Base-by-base conservation (phyloP, 2,888 invertebrate species). In the Ferdinandea cuprea region DNA sequence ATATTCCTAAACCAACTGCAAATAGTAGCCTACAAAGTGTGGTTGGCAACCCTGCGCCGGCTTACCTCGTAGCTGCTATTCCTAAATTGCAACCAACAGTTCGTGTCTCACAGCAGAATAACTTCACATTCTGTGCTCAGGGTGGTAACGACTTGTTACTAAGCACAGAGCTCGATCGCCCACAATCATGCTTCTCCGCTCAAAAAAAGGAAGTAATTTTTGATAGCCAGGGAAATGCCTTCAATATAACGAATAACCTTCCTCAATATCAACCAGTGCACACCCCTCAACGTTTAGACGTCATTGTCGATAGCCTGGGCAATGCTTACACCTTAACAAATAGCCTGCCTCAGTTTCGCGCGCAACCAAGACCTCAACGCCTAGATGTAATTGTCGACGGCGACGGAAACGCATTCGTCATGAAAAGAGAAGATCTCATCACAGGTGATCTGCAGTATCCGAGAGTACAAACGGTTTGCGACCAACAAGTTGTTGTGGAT, bases 371-470 rank as follows among this genome's bases (percentile, higher is more conserved):
- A 1, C 40, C 40, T 15, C 40, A 15, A 15, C 40, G 40, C 0
- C 8, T 28, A 0, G 13, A 54, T 13, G 32, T 56, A 1, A 48
- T 30, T 46, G 17, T 50, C 3, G 42, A 66, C 2, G 15, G 48
- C 2, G 8, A 32, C 2, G 40, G 50, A 7, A 74, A 50, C 9
- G n/a, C 21, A 1, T 42, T 25, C 1, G 21, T 21, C 25, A 25
- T 74, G 8, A 19, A 56, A 13, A 40, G 30, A 58, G 65, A 58
- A 56, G 40, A 72, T 9, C 32, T 59, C 2, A 5, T 40, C 11
- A 30, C 30, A 13, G 40, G 40, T 5, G 40, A 13, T 40, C 7
- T 40, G 13, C 40, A 40, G 13, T 40, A 8, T 13, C 40, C 40
- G 13, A n/a, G 7, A 15, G 13, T 40, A 5, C 8, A 13, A 40